These are phyloP conservation scores for Nyctereutes procyonoides DNA, from an alignment of 2,113 vertebrate species.

Conservation along the genomic window DNA sequence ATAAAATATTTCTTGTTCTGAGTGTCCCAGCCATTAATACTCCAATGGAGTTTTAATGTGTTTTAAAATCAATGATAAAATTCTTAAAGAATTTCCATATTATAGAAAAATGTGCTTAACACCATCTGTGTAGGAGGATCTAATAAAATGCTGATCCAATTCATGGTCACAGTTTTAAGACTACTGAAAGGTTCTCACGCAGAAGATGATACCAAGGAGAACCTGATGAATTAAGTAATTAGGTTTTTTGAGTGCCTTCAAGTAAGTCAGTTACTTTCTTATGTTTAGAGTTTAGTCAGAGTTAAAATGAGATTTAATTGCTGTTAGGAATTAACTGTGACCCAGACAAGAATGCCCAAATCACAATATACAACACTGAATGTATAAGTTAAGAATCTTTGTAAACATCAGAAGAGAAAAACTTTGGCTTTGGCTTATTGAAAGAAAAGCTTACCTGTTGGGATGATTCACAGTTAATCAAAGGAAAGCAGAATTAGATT, in stretches of 20 bases:
- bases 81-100: neutral
- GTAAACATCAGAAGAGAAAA: neutral
- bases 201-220: neutral
- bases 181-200: neutral
- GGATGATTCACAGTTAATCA: neutral
- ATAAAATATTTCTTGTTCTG: neutral
- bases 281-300: neutral
- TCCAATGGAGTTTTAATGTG: slow-evolving; percentile 24
- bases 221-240: neutral
- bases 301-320: slow-evolving; percentile 34
- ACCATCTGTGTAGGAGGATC: neutral
- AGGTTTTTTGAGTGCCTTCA: neutral
- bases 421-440: neutral
- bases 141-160: slow-evolving; percentile 25
- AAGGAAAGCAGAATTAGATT: neutral
- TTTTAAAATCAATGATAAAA: slow-evolving; percentile 44
- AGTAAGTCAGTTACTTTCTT: neutral
- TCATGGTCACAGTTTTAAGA: neutral
- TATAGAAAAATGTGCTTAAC: neutral
- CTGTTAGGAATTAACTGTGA: neutral
- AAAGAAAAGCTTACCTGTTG: neutral
- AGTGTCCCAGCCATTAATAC: neutral
- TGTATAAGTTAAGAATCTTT: neutral
- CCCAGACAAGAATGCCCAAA: neutral
- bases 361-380: neutral